Conservation (phyloP, 2,113 vertebrate genomes). For the Ceyx melanurus region DNA sequence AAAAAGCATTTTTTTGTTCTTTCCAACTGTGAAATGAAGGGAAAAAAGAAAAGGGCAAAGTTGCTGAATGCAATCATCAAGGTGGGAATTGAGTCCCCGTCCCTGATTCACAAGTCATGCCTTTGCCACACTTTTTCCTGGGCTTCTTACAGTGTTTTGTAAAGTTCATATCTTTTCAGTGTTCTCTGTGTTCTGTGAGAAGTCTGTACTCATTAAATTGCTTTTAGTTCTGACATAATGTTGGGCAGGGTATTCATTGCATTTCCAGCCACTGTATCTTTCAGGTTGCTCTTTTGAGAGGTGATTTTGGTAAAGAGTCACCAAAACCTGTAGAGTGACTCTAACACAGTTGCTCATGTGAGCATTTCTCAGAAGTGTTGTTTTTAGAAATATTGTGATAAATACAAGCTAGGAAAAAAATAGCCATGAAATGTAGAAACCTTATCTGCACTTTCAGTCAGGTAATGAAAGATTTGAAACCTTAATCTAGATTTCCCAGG, state of each 20-base stretch:
- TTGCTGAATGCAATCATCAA: not conserved
- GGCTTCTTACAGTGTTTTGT: not conserved
- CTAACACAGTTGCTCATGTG: not conserved
- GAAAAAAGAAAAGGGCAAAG: not conserved
- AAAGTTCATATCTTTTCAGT: not conserved
- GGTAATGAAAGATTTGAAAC: not conserved
- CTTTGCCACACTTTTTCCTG: not conserved
- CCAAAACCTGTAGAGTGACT: not conserved
- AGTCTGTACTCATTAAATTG: not conserved
- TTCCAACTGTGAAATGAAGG: not conserved
- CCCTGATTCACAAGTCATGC: not conserved
- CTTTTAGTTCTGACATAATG: not conserved
- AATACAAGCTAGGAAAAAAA: not conserved
- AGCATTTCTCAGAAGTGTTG: not conserved
- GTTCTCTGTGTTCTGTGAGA: not conserved
- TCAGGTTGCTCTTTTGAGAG: not conserved
- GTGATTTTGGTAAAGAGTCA: not conserved
- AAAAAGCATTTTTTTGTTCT: conserved; percentile 2
- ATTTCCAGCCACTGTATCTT: not conserved
- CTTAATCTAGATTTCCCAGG: not conserved
- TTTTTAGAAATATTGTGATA: not conserved
- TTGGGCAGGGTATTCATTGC: not conserved
- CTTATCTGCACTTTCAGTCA: not conserved
- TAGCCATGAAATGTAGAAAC: not conserved
- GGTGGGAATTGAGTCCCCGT: not conserved